phyloP scores from a whole-genome alignment of 1,140 invertebrate genomes.

The Antheraea pernyi region DNA sequence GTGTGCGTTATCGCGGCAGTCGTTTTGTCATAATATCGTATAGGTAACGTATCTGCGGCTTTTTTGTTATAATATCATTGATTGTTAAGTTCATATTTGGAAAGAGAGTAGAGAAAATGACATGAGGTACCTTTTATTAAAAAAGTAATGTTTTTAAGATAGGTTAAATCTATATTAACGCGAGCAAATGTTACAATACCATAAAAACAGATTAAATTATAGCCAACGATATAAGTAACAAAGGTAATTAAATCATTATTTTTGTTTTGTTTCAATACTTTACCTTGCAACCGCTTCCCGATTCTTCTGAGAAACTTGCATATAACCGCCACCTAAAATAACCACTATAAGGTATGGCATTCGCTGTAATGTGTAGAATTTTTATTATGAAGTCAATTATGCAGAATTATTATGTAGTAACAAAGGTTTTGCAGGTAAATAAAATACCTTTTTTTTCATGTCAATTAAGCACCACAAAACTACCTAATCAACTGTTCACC shows the following conservation, averaged over 20 bases:
- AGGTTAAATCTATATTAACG: too few species aligned
- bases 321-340: conserved; percentile 29
- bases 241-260: conserved; percentile 31
- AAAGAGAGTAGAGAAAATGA: too few species aligned
- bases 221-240: conserved; percentile 19
- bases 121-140: too few species aligned
- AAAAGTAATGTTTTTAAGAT: too few species aligned
- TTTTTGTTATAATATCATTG: too few species aligned
- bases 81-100: too few species aligned
- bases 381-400: conserved; percentile 14
- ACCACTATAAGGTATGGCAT: conserved; percentile 19
- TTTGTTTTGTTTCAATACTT: conserved; percentile 36
- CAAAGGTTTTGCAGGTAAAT: not conserved
- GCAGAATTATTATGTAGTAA: not conserved
- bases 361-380: conserved; percentile 13
- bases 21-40: too few species aligned
- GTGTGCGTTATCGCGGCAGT: too few species aligned
- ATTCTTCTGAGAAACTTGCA: conserved; percentile 19
- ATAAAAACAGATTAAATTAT: not conserved
- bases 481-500: conserved; percentile 26
- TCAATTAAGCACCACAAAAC: conserved; percentile 16
- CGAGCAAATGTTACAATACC: not conserved
- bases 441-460: conserved; percentile 19
- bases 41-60: too few species aligned
- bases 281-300: conserved; percentile 36